Conservation (phyloP, 2,113 vertebrate genomes). For the Eolophus roseicapilla region DNA sequence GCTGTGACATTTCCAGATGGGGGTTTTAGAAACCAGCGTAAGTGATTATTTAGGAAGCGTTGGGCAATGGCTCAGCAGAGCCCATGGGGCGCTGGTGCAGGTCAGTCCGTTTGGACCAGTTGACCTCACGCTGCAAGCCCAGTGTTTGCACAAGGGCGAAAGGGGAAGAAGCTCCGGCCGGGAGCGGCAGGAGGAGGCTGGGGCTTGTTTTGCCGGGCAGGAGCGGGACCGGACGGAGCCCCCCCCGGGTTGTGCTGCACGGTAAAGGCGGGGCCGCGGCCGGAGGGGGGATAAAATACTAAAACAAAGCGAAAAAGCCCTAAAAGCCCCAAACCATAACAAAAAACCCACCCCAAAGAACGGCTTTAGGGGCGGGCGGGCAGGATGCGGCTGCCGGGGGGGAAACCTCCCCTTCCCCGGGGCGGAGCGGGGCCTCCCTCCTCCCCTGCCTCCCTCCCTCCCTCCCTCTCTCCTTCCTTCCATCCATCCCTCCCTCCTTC, state of each 20-base stretch:
- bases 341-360: background rate
- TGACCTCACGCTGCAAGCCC: background rate
- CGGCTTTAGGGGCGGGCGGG: background rate
- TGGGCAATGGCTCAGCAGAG: background rate
- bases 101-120: background rate
- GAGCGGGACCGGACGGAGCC: background rate
- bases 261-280: background rate
- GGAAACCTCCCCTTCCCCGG: too few relatives aligned
- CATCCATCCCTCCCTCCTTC: too few relatives aligned
- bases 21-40: background rate
- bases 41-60: background rate
- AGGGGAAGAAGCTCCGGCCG: background rate
- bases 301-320: background rate
- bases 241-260: background rate
- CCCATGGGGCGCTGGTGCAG: background rate
- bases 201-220: background rate
- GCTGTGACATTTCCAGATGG: background rate
- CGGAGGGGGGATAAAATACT: background rate
- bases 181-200: background rate
- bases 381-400: too few relatives aligned
- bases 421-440: too few relatives aligned
- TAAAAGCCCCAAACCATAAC: background rate
- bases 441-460: too few relatives aligned
- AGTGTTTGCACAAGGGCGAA: background rate
- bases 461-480: too few relatives aligned